Evolutionary conservation across 2,888 invertebrate species (phyloP).

Genomic region (Lycaena phlaeas): DNA sequence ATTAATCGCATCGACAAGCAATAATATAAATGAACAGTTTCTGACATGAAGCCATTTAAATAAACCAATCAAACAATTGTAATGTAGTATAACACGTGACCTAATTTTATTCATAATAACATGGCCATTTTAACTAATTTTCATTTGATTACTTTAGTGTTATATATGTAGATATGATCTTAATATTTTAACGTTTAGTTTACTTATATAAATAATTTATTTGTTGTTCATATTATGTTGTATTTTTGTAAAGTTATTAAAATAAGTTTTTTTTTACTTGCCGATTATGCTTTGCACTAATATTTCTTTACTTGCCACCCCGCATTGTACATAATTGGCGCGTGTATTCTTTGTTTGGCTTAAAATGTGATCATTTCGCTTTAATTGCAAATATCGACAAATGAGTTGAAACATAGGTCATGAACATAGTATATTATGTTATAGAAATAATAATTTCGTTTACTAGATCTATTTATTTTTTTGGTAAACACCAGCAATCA

Average conservation of each 20-base stretch:
- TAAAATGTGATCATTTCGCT: neutral
- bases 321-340: constrained; percentile 3
- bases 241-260: neutral
- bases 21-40: no score
- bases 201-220: constrained; percentile 6
- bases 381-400: no score
- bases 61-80: no score
- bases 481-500: no score
- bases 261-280: neutral
- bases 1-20: no score
- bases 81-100: no score
- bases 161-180: constrained; percentile 2
- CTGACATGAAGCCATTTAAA: no score
- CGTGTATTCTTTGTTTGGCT: constrained; percentile 2
- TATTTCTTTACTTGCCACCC: neutral
- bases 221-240: constrained; percentile 6
- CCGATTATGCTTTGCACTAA: constrained; percentile 1
- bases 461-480: no score
- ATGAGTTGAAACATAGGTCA: no score
- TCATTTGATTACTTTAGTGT: neutral
- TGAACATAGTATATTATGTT: no score
- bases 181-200: neutral
- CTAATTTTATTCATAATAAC: neutral
- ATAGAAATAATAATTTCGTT: no score
- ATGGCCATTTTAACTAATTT: neutral